Evolutionary conservation across 2,113 vertebrate genomes (phyloP).

Genomic region (Falco punctatus): DNA sequence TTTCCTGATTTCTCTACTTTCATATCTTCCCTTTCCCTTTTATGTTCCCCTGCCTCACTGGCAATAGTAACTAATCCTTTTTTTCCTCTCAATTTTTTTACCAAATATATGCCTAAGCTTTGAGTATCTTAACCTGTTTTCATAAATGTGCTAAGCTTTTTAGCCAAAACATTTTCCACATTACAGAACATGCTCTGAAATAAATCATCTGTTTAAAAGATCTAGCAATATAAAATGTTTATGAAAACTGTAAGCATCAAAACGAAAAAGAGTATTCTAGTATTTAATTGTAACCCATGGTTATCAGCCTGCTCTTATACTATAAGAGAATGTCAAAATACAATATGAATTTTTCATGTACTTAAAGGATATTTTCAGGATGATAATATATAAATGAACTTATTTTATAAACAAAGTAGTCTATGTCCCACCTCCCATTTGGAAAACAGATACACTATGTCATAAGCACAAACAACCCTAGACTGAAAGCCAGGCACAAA

Average conservation of each 20-base stretch:
- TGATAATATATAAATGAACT: background rate
- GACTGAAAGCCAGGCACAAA: background rate
- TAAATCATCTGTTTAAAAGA: background rate
- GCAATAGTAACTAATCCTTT: background rate
- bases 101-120: background rate
- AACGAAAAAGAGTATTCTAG: background rate
- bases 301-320: background rate
- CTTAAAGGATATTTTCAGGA: background rate
- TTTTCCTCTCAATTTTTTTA: background rate
- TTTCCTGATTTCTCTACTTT: background rate
- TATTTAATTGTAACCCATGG: background rate
- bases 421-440: background rate
- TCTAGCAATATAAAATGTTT: background rate
- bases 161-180: background rate
- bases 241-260: background rate
- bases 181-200: background rate
- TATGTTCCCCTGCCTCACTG: background rate
- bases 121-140: background rate
- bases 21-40: background rate
- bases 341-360: background rate
- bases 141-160: background rate
- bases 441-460: background rate
- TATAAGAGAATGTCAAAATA: background rate
- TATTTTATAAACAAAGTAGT: background rate
- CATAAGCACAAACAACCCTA: background rate